Conservation (phyloP, 2,888 invertebrate genomes). For the Volucella inanis region DNA sequence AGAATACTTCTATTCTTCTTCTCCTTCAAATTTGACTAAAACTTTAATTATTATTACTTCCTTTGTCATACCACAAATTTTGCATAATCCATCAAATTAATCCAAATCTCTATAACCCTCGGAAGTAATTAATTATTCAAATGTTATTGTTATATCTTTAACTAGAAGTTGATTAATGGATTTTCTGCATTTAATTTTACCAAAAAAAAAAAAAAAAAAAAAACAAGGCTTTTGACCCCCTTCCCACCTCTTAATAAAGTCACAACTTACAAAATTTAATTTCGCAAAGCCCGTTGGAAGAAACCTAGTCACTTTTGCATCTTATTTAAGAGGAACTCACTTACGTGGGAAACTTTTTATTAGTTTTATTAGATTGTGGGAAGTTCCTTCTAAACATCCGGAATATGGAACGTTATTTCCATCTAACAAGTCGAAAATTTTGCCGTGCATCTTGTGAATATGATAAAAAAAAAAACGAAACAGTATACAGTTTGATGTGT, state of each 20-base stretch:
- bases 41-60: conserved; percentile 25
- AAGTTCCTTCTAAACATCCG: conserved; percentile 64
- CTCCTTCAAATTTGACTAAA: background rate
- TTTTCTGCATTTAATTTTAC: conserved; percentile 33
- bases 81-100: conserved; percentile 45
- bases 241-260: background rate
- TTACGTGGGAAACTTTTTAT: conserved; percentile 54
- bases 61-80: conserved; percentile 11
- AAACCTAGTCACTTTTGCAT: conserved; percentile 38
- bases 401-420: conserved; percentile 71
- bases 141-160: conserved; percentile 23
- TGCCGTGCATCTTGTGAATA: conserved; percentile 12
- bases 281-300: conserved; percentile 52
- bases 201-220: conserved; percentile 14
- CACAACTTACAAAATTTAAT: conserved; percentile 5
- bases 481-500: conserved; percentile 33
- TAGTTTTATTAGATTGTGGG: conserved; percentile 47
- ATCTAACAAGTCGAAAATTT: conserved; percentile 28
- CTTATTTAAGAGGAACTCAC: conserved; percentile 13
- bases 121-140: conserved; percentile 67
- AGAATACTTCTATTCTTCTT: background rate
- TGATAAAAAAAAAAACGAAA: conserved; percentile 18
- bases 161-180: background rate
- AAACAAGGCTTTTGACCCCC: conserved; percentile 44
- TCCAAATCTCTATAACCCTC: conserved; percentile 26